Base-by-base conservation (phyloP, 2,888 invertebrate species). In the Acrobasis repandana region DNA sequence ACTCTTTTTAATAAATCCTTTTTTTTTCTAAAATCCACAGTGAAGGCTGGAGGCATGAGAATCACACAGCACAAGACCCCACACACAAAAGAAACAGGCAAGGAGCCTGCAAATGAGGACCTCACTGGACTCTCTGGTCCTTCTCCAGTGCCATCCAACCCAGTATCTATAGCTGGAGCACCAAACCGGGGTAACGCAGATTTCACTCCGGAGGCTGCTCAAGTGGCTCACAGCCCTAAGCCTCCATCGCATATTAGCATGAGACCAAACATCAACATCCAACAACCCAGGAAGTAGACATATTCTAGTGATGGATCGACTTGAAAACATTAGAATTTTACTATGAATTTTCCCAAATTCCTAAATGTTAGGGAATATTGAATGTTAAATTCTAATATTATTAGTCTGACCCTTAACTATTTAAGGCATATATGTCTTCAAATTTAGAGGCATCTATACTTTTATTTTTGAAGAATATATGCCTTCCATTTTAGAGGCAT, bases 41-140 rank as follows among this genome's bases (percentile, higher is more conserved):
- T 97, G 3, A 98, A 97, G 93, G 97, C 97, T 62, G 98, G 98
- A 58, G 97, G 97, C 2, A 97, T 97, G 97, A 93, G 98, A 71
- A 97, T 98, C 76, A 97, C 96, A 14, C 97, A 98, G 77, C 96
- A 98, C 79, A 97, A 97, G 85, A 87, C 93, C 1, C 94, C 95
- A 8, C 94, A 95, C 71, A 87, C 94, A 48, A 95, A 94, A 70
- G 94, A 95, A 60, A 92, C 91, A 14, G 51, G 68, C 10, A 95
- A 94, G 80, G 94, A 94, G 71, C 74, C 93, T 9, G 85, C 93
- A 4, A 93, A 94, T 58, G 96, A 96, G 79, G 96, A 96, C 76
- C 93, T 95, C 64, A 95, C 95, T 0, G 95, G 95, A 48, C 92
- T 96, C 0, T 95, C 96, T 60, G 95, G 96, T 33, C 95, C 95